These are phyloP conservation scores for Drosophila erecta DNA, from an alignment of 1,140 invertebrate species.

Conservation along the genomic window DNA sequence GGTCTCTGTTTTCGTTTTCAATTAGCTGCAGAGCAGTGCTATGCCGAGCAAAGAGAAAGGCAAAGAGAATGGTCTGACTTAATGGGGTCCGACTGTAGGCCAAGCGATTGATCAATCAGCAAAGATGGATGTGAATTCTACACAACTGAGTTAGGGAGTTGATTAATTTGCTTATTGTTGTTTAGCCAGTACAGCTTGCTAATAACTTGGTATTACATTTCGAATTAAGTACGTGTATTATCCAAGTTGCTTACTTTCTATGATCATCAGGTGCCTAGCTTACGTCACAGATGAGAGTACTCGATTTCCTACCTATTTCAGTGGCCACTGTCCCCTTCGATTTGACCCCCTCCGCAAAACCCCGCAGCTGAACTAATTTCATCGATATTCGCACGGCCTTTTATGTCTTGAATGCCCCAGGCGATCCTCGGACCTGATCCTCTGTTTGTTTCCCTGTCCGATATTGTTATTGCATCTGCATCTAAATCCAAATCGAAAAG, in stretches of 20 bases:
- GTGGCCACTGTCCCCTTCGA: conserved; percentile 4
- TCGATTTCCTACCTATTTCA: background rate
- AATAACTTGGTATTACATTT: too few species aligned
- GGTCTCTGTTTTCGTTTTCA: conserved; percentile 56
- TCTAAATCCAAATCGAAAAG: background rate
- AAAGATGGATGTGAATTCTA: background rate
- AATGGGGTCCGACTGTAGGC: conserved; percentile 39
- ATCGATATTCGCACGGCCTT: conserved; percentile 33
- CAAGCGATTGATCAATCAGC: conserved; percentile 34
- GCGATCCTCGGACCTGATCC: conserved; percentile 13
- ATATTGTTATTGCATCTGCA: conserved; percentile 38
- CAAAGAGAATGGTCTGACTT: conserved; percentile 59
- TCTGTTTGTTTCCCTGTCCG: conserved; percentile 24
- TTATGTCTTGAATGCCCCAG: conserved; percentile 1
- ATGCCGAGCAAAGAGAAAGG: conserved; percentile 59
- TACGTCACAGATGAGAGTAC: too few species aligned
- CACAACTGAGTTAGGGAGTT: background rate
- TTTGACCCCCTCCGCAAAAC: background rate
- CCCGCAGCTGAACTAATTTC: conserved; percentile 12
- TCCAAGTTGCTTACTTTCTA: too few species aligned
- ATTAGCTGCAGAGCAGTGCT: conserved; percentile 42
- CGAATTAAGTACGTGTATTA: too few species aligned
- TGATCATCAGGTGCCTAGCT: background rate
- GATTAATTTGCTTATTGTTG: conserved; percentile 1
- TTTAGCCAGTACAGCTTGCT: background rate